Percentiles rank a stretch among this genome's conserved stretches.
Evolutionary conservation across 2,797 vertebrate species (phyloP).

Genomic region (Cetoscarus ocellatus): DNA sequence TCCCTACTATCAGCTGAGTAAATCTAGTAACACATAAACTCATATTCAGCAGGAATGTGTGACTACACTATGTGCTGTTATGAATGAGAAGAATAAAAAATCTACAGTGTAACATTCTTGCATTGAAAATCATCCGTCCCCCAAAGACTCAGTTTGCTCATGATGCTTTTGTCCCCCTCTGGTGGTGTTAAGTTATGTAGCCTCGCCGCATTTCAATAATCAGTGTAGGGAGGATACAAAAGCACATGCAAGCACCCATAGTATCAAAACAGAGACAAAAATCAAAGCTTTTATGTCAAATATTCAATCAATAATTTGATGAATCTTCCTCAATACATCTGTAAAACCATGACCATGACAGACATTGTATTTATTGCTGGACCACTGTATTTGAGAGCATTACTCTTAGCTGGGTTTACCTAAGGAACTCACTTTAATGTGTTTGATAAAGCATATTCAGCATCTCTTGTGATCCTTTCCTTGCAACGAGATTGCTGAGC

Average conservation of each 20-base stretch:
- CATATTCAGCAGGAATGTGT: neutral
- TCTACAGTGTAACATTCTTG: neutral
- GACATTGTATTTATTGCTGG: neutral
- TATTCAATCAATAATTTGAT: neutral
- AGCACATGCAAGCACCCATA: too few species aligned
- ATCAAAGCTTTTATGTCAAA: neutral
- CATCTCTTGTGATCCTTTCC: neutral
- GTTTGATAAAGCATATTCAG: neutral
- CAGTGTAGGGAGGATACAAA: neutral
- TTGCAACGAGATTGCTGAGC: neutral
- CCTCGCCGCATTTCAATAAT: neutral
- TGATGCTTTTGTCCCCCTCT: constrained; percentile 38
- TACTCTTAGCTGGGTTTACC: neutral
- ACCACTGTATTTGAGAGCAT: neutral
- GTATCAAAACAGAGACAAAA: neutral
- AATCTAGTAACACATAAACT: too few species aligned
- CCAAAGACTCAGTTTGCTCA: constrained; percentile 4
- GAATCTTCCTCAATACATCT: neutral
- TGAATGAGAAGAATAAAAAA: neutral
- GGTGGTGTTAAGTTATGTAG: constrained; percentile 14
- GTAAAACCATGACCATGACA: neutral
- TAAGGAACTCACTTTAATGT: neutral
- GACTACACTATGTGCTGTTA: neutral
- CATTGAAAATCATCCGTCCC: neutral
- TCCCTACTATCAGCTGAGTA: too few species aligned